A percentile compares a stretch with the other conserved stretches of the same genome.
Evolutionary conservation across 2,888 invertebrate species (phyloP).

Genomic region (Physocephala rufipes): DNA sequence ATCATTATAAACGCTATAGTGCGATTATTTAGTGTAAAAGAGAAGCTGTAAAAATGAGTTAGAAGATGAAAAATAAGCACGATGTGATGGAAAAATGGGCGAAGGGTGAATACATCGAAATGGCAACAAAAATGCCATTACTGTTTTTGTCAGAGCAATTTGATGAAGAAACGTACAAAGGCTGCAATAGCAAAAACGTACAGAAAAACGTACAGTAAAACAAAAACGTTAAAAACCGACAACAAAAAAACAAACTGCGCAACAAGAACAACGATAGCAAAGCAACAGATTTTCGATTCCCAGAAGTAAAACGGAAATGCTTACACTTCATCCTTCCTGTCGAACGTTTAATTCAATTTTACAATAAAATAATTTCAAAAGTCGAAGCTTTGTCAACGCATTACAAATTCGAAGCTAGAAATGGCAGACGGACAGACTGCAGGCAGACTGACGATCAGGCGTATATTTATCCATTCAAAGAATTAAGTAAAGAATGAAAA

Average conservation of each 20-base stretch:
- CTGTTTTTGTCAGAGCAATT: background rate
- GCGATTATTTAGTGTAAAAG: background rate
- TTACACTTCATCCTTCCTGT: background rate
- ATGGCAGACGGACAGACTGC: background rate
- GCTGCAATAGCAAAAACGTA: background rate
- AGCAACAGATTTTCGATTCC: conserved; percentile 2
- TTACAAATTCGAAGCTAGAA: background rate
- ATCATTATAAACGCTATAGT: background rate
- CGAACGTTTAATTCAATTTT: conserved; percentile 30
- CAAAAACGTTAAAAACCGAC: too few relatives aligned
- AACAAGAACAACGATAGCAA: too few relatives aligned
- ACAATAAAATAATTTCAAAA: conserved; percentile 25
- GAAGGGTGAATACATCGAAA: background rate
- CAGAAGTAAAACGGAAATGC: background rate
- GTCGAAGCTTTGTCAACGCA: conserved; percentile 23
- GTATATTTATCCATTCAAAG: too few relatives aligned
- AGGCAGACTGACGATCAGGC: too few relatives aligned
- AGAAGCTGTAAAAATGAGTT: background rate
- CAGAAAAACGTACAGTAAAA: too few relatives aligned
- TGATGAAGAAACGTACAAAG: conserved; percentile 17
- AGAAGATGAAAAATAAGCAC: too few relatives aligned
- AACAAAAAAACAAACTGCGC: too few relatives aligned
- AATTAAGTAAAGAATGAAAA: too few relatives aligned
- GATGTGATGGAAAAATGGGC: background rate
- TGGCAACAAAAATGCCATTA: background rate